Percentiles rank a stretch among this genome's conserved stretches.
Conservation (phyloP, 2,797 vertebrate genomes). For the Passerculus sandwichensis region DNA sequence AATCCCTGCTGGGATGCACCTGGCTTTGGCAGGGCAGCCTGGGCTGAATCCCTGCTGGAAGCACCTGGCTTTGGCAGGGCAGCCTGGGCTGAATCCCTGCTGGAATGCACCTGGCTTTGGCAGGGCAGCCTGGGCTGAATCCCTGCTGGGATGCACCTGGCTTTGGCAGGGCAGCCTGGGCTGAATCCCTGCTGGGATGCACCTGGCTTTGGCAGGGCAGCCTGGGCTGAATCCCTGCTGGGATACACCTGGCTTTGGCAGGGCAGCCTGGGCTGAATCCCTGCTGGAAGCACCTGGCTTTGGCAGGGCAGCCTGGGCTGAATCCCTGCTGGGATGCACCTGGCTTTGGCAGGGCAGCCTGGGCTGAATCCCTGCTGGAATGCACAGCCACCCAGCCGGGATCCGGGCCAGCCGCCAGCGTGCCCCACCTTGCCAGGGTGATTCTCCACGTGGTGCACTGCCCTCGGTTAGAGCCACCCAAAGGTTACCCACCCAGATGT, state of each 20-base stretch:
- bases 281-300: background rate
- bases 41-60: too few relatives aligned
- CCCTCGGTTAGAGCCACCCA: conserved; percentile 35
- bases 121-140: too few relatives aligned
- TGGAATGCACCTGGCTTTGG: background rate
- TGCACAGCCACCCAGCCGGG: background rate
- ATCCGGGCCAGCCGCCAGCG: background rate
- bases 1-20: background rate
- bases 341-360: background rate
- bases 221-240: too few relatives aligned
- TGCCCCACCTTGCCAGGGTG: background rate
- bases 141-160: background rate
- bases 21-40: too few relatives aligned
- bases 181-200: background rate
- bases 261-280: too few relatives aligned
- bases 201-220: background rate
- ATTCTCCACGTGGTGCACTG: background rate
- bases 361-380: background rate
- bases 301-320: too few relatives aligned
- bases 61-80: background rate
- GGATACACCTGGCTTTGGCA: background rate
- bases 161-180: too few relatives aligned
- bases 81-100: background rate
- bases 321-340: background rate
- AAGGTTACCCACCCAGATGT: conserved; percentile 60